phyloP scores from a whole-genome alignment of 2,797 vertebrate genomes.

The Neomorphus geoffroyi region DNA sequence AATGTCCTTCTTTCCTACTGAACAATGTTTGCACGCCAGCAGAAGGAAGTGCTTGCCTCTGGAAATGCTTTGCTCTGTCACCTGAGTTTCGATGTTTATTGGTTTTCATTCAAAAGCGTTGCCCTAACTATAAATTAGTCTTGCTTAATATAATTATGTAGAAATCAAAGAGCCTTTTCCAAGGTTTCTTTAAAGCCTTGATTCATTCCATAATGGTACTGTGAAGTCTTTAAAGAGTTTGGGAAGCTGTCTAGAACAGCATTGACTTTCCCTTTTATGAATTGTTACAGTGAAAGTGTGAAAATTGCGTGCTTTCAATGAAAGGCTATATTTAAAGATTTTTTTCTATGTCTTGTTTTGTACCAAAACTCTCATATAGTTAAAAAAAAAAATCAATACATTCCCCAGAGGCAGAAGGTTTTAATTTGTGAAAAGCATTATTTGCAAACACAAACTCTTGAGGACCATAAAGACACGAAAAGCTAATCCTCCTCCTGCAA shows the following conservation, averaged over 20 bases:
- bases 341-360: neutral
- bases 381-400: neutral
- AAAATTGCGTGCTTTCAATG: neutral
- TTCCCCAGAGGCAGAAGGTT: neutral
- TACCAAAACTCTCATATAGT: neutral
- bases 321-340: neutral
- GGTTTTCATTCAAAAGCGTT: neutral
- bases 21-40: neutral
- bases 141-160: neutral
- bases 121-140: neutral
- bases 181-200: neutral
- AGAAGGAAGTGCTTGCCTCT: neutral
- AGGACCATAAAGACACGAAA: neutral
- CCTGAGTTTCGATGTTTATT: neutral
- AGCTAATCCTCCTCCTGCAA: neutral
- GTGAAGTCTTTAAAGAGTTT: neutral
- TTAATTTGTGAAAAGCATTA: conserved; percentile 9
- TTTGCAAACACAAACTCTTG: neutral
- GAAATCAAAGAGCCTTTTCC: neutral
- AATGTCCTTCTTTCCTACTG: neutral
- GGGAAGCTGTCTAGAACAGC: neutral
- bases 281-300: neutral
- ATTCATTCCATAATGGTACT: neutral
- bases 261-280: neutral
- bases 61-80: neutral